Evolutionary conservation across 2,888 invertebrate species (phyloP), one percentile per base, ranked within the genome.

Genomic region (Salticus scenicus): DNA sequence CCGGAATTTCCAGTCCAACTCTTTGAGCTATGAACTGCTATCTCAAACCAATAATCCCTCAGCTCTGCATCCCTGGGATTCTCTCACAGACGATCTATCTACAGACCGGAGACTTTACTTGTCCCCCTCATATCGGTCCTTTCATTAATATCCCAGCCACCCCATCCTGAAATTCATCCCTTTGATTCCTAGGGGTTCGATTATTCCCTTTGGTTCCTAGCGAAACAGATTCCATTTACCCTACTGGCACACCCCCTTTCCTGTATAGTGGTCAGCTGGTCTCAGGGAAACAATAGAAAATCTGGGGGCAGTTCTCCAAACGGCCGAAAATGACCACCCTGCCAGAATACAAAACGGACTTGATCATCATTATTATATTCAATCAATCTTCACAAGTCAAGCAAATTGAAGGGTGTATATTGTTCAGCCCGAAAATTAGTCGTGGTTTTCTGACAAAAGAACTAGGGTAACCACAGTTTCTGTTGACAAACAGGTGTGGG

Each of bases 301-400:
- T 14, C 2, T 5, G 17, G 57, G 57, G 57, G 57, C 1, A 57
- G 57, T 5, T 57, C 57, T 4, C 17, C 8, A 47, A 47, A 17
- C 57, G 57, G 5, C 20, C 24, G 57, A 57, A 37, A 57, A 57
- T 57, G 57, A 57, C 57, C 57, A 57, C 24, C 57, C 24, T 57
- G 57, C 57, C 17, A 24, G 57, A 57, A 57, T 57, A 57, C 57
- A 57, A 57, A 57, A 17, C 20, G 12, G 20, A 24, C 24, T 7
- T 57, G 57, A 57, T 57, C 57, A 57, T 57, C 57, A 57, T 57
- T 57, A 57, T 57, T 57, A 57, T 20, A 7, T 57, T 57, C 57
- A 57, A 57, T 57, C 57, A 20, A 57, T 57, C 57, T 57, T 57
- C 2, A 7, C 57, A 57, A 57, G 57, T 57, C 57, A 57, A n/a